Evolutionary conservation across 2,113 vertebrate species (phyloP).

Genomic region (Calonectris borealis): DNA sequence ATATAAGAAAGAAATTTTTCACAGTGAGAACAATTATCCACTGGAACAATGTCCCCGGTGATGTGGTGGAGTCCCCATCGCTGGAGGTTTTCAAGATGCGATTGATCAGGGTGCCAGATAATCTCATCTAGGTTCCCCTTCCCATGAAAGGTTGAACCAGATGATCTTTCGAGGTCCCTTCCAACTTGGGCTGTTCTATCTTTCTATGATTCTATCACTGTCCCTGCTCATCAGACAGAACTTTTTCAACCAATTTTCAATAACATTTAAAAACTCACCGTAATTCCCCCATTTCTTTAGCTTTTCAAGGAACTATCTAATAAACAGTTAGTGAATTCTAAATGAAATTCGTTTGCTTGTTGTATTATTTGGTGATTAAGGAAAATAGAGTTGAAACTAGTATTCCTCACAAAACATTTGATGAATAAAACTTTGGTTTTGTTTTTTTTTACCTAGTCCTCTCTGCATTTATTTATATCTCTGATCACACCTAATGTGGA

Average conservation of each 20-base stretch:
- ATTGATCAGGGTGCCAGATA: neutral
- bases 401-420: neutral
- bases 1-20: neutral
- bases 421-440: neutral
- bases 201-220: neutral
- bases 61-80: neutral
- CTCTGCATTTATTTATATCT: neutral
- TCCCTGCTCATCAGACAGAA: neutral
- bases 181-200: fast-evolving
- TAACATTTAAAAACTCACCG: neutral
- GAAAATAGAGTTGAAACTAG: neutral
- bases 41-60: neutral
- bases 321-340: neutral
- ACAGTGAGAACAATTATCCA: no score
- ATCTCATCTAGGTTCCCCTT: neutral
- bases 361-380: neutral
- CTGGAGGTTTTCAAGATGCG: neutral
- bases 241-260: neutral
- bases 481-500: neutral
- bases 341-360: neutral
- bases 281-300: neutral
- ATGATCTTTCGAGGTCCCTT: neutral
- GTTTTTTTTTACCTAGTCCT: neutral
- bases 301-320: neutral
- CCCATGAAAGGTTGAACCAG: neutral